Percentiles rank a stretch among this genome's conserved stretches.
phyloP scores from a whole-genome alignment of 2,113 vertebrate genomes.

The Pseudopodoces humilis region DNA sequence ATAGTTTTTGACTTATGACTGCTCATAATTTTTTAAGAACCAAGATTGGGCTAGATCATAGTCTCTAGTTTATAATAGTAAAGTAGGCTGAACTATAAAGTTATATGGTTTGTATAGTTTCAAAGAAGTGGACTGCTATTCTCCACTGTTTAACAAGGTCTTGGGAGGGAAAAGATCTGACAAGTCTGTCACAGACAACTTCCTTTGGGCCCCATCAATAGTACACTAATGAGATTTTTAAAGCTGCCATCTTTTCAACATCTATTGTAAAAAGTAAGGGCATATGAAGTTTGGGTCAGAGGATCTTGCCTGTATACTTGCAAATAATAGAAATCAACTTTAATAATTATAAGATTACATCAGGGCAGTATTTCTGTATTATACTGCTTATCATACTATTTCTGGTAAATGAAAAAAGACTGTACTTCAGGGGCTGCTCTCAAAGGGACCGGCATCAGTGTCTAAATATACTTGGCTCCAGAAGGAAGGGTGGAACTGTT shows the following conservation, averaged over 20 bases:
- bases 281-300: neutral
- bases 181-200: neutral
- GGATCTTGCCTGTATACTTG: neutral
- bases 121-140: neutral
- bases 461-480: neutral
- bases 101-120: neutral
- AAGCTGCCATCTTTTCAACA: neutral
- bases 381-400: neutral
- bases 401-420: neutral
- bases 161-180: neutral
- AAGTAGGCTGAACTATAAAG: neutral
- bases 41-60: neutral
- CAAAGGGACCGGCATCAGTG: neutral
- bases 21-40: neutral
- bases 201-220: neutral
- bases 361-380: neutral
- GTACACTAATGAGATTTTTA: neutral
- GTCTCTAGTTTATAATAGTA: neutral
- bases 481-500: neutral
- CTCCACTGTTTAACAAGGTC: neutral
- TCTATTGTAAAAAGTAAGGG: neutral
- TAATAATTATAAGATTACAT: neutral
- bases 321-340: neutral
- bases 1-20: neutral
- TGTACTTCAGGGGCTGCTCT: neutral